phyloP scores from a whole-genome alignment of 2,888 invertebrate genomes.

The Silvanus unidentatus region DNA sequence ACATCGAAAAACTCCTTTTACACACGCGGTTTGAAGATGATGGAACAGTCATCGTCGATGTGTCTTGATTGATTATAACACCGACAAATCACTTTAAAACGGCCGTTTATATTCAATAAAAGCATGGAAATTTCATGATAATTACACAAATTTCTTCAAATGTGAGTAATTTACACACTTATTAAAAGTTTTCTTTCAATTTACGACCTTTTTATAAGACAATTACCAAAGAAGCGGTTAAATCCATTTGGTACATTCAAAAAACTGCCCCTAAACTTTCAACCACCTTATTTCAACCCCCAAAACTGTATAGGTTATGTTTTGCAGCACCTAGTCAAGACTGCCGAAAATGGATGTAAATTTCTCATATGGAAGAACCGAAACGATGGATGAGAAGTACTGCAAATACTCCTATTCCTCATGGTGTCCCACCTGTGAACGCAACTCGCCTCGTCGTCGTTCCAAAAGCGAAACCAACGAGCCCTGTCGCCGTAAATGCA shows the following conservation, averaged over 20 bases:
- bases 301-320: too few species aligned
- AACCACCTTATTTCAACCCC: too few species aligned
- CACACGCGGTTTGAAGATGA: conserved; percentile 5
- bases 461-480: conserved; percentile 41
- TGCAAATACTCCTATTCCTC: conserved; percentile 39
- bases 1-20: background rate
- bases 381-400: conserved; percentile 26
- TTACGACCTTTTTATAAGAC: too few species aligned
- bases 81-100: background rate
- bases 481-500: conserved; percentile 37
- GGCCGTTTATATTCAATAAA: background rate
- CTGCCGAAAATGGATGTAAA: conserved; percentile 19
- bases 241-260: too few species aligned
- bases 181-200: too few species aligned
- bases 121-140: too few species aligned
- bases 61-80: conserved; percentile 2
- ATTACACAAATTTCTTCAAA: too few species aligned
- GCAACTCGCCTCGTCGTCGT: conserved; percentile 37
- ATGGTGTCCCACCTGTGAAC: conserved; percentile 45
- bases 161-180: too few species aligned
- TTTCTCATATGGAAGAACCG: too few species aligned
- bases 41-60: conserved; percentile 2
- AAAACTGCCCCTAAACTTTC: too few species aligned
- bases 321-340: conserved; percentile 8
- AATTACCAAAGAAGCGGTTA: too few species aligned